Evolutionary conservation across 2,888 invertebrate genomes (phyloP).

Genomic region (Anaspis maculata): DNA sequence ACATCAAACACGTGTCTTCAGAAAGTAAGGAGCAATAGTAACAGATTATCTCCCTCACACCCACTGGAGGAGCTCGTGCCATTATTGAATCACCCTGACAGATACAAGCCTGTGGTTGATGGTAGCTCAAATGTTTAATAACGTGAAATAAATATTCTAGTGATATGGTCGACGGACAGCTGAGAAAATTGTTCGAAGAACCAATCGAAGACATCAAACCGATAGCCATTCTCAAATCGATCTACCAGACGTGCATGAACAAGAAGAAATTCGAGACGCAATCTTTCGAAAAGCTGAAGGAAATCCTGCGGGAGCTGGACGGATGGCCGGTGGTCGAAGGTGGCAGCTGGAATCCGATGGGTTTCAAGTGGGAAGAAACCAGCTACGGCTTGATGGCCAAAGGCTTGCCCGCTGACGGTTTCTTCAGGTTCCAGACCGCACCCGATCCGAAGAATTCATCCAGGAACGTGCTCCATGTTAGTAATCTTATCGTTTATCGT

Average conservation of each 20-base stretch:
- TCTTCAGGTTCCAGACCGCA: background rate
- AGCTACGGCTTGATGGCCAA: background rate
- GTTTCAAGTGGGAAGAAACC: conserved; percentile 40
- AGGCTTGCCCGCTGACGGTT: background rate
- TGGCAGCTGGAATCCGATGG: conserved; percentile 54
- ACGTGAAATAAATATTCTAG: too few species aligned
- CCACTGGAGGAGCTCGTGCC: too few species aligned
- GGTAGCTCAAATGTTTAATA: too few species aligned
- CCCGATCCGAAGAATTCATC: background rate
- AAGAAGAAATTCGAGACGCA: conserved; percentile 35
- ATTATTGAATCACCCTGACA: too few species aligned
- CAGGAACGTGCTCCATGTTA: too few species aligned
- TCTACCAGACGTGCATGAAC: conserved; percentile 78
- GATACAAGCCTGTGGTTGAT: too few species aligned
- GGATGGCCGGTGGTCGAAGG: conserved; percentile 84
- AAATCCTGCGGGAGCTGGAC: conserved; percentile 50
- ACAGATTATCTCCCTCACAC: too few species aligned
- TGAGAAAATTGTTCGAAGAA: conserved; percentile 61
- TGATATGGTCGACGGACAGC: conserved; percentile 65
- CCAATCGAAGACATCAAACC: conserved; percentile 55
- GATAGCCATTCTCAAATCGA: conserved; percentile 61
- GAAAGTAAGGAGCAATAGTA: too few species aligned
- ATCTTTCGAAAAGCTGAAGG: conserved; percentile 4
- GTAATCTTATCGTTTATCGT: too few species aligned
- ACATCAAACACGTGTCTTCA: too few species aligned